These are phyloP conservation scores for Hemithea aestivaria DNA, from an alignment of 2,888 invertebrate species.

Conservation along the genomic window DNA sequence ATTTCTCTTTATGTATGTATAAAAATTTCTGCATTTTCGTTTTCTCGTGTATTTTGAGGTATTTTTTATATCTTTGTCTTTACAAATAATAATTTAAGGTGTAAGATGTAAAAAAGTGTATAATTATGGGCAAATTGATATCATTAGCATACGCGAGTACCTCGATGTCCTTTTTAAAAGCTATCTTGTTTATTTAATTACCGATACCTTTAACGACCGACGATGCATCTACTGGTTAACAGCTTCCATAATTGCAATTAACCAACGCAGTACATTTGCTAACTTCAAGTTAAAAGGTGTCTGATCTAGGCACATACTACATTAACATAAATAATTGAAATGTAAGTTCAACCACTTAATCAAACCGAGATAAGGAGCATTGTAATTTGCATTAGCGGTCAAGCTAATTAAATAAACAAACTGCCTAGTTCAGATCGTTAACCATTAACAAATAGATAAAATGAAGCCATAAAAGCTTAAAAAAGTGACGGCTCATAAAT, in stretches of 20 bases:
- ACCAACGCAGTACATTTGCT: slow-evolving; percentile 7
- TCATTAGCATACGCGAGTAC: slow-evolving; percentile 13
- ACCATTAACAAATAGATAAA: slow-evolving; percentile 60
- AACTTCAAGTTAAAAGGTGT: slow-evolving; percentile 7
- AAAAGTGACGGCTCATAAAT: slow-evolving; percentile 64
- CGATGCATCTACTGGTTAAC: slow-evolving; percentile 10
- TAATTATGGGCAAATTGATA: no score
- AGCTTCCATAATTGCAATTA: slow-evolving; percentile 12
- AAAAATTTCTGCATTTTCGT: no score
- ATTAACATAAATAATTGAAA: slow-evolving; percentile 48
- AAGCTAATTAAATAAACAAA: slow-evolving; percentile 60
- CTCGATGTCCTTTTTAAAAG: slow-evolving; percentile 8
- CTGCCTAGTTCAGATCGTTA: slow-evolving; percentile 49
- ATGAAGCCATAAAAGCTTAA: slow-evolving; percentile 63
- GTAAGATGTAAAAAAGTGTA: no score
- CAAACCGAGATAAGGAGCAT: slow-evolving; percentile 40
- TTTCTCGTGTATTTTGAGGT: no score
- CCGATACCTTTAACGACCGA: slow-evolving; percentile 24
- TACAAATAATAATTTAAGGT: no score
- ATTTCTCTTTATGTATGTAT: no score
- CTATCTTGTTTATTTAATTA: slow-evolving; percentile 22
- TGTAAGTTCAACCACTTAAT: slow-evolving; percentile 33
- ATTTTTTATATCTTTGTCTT: no score
- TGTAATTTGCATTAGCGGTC: slow-evolving; percentile 48
- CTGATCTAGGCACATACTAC: slow-evolving; percentile 6